A percentile compares a stretch with the other conserved stretches of the same genome.
These are phyloP conservation scores for Odontophorus gujanensis DNA, from an alignment of 2,113 vertebrate genomes.

Conservation along the genomic window DNA sequence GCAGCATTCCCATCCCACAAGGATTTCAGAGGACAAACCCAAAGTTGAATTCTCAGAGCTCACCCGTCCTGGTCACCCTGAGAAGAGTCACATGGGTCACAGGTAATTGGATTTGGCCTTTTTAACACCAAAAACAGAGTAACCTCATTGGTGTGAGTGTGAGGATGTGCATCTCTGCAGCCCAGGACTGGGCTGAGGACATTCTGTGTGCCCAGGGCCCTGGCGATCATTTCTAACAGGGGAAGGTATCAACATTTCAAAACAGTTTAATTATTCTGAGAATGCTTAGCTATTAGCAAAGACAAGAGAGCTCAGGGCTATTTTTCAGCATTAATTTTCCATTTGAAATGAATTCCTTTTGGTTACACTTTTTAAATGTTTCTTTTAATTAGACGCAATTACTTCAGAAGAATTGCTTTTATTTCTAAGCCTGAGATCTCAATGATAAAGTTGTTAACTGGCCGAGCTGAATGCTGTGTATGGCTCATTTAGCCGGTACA, in stretches of 20 bases:
- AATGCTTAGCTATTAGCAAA: constrained; percentile 86
- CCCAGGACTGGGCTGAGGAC: background rate
- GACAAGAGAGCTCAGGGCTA: constrained; percentile 87
- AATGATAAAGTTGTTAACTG: constrained; percentile 89
- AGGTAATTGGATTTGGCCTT: background rate
- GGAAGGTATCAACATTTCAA: constrained; percentile 80
- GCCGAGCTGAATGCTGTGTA: constrained; percentile 84
- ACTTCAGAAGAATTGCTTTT: constrained; percentile 92
- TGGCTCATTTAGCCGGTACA: constrained; percentile 88
- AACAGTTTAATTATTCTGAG: constrained; percentile 86
- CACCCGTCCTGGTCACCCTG: background rate
- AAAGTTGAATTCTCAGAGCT: constrained; percentile 51
- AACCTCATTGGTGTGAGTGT: background rate
- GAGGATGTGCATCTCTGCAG: background rate
- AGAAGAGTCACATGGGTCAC: background rate
- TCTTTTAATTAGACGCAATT: constrained; percentile 92
- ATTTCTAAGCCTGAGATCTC: constrained; percentile 89
- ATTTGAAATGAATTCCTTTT: constrained; percentile 92
- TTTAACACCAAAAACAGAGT: background rate
- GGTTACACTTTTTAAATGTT: constrained; percentile 93
- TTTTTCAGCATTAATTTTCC: constrained; percentile 92
- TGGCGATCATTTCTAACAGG: constrained; percentile 58
- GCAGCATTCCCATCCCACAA: constrained; percentile 60
- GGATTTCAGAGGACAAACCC: constrained; percentile 27
- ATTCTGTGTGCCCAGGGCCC: background rate